phyloP scores from a whole-genome alignment of 2,797 vertebrate genomes.

The Arnoldichthys spilopterus region DNA sequence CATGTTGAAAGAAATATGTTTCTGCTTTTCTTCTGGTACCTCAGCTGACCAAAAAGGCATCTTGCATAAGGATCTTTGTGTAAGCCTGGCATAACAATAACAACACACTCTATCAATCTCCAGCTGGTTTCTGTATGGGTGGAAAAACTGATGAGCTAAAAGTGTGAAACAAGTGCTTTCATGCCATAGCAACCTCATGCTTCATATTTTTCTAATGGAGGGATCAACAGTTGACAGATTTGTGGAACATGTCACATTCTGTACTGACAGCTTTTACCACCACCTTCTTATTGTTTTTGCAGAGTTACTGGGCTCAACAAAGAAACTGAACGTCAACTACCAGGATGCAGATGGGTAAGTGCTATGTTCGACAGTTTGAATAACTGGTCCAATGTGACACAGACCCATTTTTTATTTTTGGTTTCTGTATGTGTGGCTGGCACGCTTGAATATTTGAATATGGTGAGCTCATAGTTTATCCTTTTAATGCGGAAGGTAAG shows the following conservation, averaged over 20 bases:
- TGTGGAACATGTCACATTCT: constrained; percentile 44
- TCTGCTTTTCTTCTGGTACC: background rate
- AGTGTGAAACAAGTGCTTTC: constrained; percentile 42
- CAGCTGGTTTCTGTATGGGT: background rate
- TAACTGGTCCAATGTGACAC: background rate
- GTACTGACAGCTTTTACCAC: constrained; percentile 20
- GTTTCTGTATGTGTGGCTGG: background rate
- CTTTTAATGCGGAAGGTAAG: background rate
- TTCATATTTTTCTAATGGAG: constrained; percentile 49
- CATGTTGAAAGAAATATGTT: background rate
- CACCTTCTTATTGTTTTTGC: constrained; percentile 61
- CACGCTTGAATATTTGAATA: background rate
- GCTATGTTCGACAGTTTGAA: background rate
- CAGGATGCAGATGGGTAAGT: constrained; percentile 87
- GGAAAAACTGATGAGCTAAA: constrained; percentile 25
- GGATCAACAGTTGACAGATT: constrained; percentile 49
- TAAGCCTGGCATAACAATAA: background rate
- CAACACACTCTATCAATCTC: background rate
- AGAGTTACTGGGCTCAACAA: constrained; percentile 94
- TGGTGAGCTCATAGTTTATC: background rate
- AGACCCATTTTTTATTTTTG: background rate
- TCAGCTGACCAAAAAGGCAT: background rate
- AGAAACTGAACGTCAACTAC: constrained; percentile 94
- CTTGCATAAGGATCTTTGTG: background rate
- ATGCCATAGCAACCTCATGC: constrained; percentile 23